Evolutionary conservation across 2,888 invertebrate species (phyloP).

Genomic region (Thecophora atra): DNA sequence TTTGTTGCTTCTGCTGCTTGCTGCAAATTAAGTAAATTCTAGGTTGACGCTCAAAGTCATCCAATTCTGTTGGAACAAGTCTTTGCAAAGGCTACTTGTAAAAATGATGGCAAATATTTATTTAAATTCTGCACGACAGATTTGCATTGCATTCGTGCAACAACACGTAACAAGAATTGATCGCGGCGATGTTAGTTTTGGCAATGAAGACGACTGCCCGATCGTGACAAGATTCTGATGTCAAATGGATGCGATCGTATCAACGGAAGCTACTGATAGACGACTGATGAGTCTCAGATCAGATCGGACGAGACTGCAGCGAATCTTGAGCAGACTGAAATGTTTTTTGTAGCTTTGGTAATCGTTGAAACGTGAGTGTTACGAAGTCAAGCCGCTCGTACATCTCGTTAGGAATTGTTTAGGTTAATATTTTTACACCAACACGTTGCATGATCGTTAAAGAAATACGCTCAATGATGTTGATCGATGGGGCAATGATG

Average conservation of each 20-base stretch:
- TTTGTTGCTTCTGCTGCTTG: neutral
- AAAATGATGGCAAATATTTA: too few relatives aligned
- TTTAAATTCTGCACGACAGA: neutral
- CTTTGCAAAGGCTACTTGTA: too few relatives aligned
- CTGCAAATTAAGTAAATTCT: conserved; percentile 4
- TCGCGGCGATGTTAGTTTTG: neutral
- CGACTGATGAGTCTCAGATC: conserved; percentile 41
- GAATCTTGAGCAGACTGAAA: too few relatives aligned
- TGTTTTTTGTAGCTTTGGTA: too few relatives aligned
- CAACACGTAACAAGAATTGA: neutral
- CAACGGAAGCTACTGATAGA: conserved; percentile 47
- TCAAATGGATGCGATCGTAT: conserved; percentile 42
- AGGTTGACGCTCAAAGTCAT: conserved; percentile 2
- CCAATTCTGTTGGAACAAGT: neutral
- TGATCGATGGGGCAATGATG: too few relatives aligned
- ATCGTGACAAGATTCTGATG: conserved; percentile 35
- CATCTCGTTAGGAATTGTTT: too few relatives aligned
- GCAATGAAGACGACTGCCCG: conserved; percentile 17
- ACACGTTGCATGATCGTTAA: too few relatives aligned
- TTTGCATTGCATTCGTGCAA: neutral
- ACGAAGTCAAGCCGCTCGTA: too few relatives aligned
- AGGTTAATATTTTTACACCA: too few relatives aligned
- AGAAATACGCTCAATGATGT: too few relatives aligned
- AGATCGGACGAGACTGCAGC: conserved; percentile 37
- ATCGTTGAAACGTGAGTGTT: too few relatives aligned